phyloP scores from a whole-genome alignment of 2,888 invertebrate genomes.

The Troides helena region DNA sequence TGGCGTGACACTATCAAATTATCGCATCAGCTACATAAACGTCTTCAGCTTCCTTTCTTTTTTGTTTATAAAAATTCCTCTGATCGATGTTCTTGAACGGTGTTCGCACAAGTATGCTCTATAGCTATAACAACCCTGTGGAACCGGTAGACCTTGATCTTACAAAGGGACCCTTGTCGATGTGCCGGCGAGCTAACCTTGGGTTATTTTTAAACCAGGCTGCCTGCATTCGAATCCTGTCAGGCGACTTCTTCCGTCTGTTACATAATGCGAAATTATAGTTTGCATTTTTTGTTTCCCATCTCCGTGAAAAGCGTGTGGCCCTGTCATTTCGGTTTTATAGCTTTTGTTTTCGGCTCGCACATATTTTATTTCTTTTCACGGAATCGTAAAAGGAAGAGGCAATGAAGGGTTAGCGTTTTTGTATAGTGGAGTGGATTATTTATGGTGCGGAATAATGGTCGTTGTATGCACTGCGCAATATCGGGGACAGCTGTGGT shows the following conservation, averaged over 20 bases:
- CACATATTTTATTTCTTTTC: slow-evolving; percentile 76
- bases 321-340: slow-evolving; percentile 76
- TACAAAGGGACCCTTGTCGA: slow-evolving; percentile 72
- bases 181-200: slow-evolving; percentile 68
- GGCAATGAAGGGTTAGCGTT: slow-evolving; percentile 77
- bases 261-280: slow-evolving; percentile 78
- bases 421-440: slow-evolving; percentile 64
- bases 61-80: slow-evolving; percentile 37
- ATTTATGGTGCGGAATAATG: slow-evolving; percentile 76
- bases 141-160: slow-evolving; percentile 77
- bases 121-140: slow-evolving; percentile 64
- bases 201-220: slow-evolving; percentile 75
- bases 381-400: slow-evolving; percentile 78
- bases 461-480: slow-evolving; percentile 53
- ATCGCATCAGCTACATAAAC: slow-evolving; percentile 14
- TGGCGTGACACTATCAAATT: slow-evolving; percentile 17
- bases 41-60: slow-evolving; percentile 2
- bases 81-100: slow-evolving; percentile 42
- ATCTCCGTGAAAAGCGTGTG: slow-evolving; percentile 69
- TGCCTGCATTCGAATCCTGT: slow-evolving; percentile 70
- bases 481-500: slow-evolving; percentile 62
- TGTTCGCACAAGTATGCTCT: slow-evolving; percentile 48
- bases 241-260: slow-evolving; percentile 74
- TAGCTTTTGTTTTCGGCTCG: slow-evolving; percentile 74
- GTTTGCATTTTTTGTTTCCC: slow-evolving; percentile 62